Percentiles rank a stretch among this genome's conserved stretches.
Evolutionary conservation across 2,113 vertebrate genomes (phyloP).

Genomic region (Podarcis raffonei): DNA sequence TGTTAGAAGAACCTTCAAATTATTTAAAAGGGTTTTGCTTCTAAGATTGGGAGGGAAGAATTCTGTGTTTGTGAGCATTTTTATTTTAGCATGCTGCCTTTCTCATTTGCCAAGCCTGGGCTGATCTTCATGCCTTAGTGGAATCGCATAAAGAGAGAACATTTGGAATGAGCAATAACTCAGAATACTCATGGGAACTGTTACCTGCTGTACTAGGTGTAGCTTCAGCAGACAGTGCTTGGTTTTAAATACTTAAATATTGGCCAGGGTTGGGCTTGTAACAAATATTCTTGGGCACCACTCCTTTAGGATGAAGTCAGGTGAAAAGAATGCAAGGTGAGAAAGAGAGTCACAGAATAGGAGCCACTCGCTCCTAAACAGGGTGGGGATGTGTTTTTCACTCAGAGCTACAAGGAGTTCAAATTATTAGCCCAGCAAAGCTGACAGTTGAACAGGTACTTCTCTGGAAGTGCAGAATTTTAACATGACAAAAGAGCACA

Average conservation of each 20-base stretch:
- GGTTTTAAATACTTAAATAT: slow-evolving; percentile 49
- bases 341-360: slow-evolving; percentile 46
- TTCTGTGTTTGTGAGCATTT: background rate
- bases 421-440: slow-evolving; percentile 17
- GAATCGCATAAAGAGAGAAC: background rate
- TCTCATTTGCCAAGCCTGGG: background rate
- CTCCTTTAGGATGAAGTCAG: slow-evolving; percentile 67
- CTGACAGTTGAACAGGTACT: background rate
- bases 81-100: background rate
- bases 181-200: slow-evolving; percentile 60
- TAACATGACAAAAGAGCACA: background rate
- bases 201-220: slow-evolving; percentile 62
- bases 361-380: slow-evolving; percentile 50
- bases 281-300: slow-evolving; percentile 58
- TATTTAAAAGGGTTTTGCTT: background rate
- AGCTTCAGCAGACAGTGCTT: slow-evolving; percentile 56
- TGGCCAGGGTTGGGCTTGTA: slow-evolving; percentile 66
- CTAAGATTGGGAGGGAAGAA: background rate
- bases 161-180: slow-evolving; percentile 34
- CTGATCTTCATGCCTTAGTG: background rate
- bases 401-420: slow-evolving; percentile 26
- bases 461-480: background rate
- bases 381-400: slow-evolving; percentile 51
- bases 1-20: background rate
- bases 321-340: slow-evolving; percentile 59